Evolutionary conservation across 1,140 invertebrate genomes (phyloP).

Genomic region (Drosophila mauritiana): DNA sequence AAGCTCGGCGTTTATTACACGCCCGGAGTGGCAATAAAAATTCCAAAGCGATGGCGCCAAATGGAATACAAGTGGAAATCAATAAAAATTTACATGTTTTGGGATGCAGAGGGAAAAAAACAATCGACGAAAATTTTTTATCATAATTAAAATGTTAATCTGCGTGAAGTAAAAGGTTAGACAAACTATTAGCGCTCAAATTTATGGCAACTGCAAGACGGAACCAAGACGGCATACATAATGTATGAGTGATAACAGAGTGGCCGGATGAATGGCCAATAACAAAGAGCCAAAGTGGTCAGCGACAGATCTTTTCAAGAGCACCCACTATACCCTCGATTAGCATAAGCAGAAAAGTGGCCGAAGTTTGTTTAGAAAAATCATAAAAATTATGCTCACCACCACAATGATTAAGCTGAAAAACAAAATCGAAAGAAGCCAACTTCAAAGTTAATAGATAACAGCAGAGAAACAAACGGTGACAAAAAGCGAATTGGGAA

Average conservation of each 20-base stretch:
- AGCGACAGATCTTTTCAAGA: constrained; percentile 72
- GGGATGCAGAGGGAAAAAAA: constrained; percentile 51
- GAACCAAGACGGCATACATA: constrained; percentile 68
- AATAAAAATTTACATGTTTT: constrained; percentile 73
- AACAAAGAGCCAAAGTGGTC: constrained; percentile 53
- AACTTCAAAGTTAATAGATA: constrained; percentile 9
- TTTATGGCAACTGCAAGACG: constrained; percentile 80
- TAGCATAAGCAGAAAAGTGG: constrained; percentile 59
- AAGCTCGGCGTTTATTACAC: constrained; percentile 45
- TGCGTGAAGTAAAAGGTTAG: constrained; percentile 83
- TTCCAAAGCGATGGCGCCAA: constrained; percentile 57
- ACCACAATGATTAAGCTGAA: constrained; percentile 21
- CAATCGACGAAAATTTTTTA: constrained; percentile 69
- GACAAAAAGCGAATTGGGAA: constrained; percentile 45
- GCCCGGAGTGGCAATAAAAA: constrained; percentile 58
- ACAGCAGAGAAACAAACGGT: constrained; percentile 2
- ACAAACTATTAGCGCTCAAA: constrained; percentile 78
- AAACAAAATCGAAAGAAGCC: background rate
- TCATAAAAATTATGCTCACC: constrained; percentile 49
- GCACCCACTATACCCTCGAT: constrained; percentile 76
- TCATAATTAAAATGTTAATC: constrained; percentile 83
- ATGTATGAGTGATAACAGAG: constrained; percentile 78
- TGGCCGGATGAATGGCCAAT: constrained; percentile 59
- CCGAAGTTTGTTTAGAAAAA: constrained; percentile 52
- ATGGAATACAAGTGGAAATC: constrained; percentile 65